Base-by-base conservation (phyloP, 2,888 invertebrate species). In the Torymus auratus region DNA sequence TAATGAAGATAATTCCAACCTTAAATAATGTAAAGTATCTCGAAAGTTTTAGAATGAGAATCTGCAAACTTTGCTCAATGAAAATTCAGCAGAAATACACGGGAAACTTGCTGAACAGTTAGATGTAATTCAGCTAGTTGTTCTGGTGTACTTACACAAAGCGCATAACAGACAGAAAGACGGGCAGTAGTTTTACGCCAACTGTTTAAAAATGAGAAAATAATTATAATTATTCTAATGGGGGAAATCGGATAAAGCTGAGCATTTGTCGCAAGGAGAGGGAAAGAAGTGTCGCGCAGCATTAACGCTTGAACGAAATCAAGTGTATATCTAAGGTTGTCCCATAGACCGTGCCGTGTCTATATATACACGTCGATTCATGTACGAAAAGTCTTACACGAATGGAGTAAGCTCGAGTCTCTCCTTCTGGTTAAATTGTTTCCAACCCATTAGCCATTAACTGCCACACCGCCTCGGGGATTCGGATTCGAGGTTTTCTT, bases 401-500 rank as follows among this genome's bases (percentile, higher is more conserved):
- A 69, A 79, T 62, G 41, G 41, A 41, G 41, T 41, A 41, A 41
- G 41, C 17, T 4, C 15, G 15, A 78, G 64, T 28, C 62, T 56
- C 73, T 73, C 20, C 56, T 78, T 73, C 67, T 68, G 83, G 86
- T 88, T 88, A 88, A 89, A 90, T 88, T 88, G 87, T 87, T 89
- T 90, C 88, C 87, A 84, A 86, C 85, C 89, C 89, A 90, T 90
- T 90, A 88, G 89, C 82, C 87, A 86, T 88, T 87, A 87, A 88
- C 85, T 76, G 28, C 71, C 20, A 60, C 15, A 14, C 62, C 85
- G 84, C 84, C 85, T 80, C 83, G 84, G 84, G 85, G 85, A 86
- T 87, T 88, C 84, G 86, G 86, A 86, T 87, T 87, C 83, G 85
- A 86, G 86, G 84, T 87, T 86, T 86, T 85, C 84, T 84, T 80